Evolutionary conservation across 2,797 vertebrate species (phyloP).

Genomic region (Poeciliopsis presidionis): DNA sequence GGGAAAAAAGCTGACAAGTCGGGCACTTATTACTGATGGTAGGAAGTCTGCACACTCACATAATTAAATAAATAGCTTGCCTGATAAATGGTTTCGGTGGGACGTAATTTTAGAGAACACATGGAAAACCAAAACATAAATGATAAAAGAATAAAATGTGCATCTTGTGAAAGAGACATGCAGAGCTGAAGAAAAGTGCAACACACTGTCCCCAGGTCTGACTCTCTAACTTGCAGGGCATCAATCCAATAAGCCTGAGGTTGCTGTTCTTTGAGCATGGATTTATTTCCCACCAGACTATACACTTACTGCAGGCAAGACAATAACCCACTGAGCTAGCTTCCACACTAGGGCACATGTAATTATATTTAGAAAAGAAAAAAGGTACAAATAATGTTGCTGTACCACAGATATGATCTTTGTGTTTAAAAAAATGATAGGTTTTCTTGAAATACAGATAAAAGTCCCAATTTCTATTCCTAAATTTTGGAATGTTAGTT

Average conservation of each 20-base stretch:
- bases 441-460: no score
- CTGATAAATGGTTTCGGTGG: not conserved
- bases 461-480: not conserved
- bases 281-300: constrained; percentile 74
- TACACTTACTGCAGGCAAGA: constrained; percentile 56
- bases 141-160: not conserved
- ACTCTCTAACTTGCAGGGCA: constrained; percentile 41
- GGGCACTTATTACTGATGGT: constrained; percentile 97
- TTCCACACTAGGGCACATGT: constrained; percentile 43
- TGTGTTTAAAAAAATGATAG: not conserved
- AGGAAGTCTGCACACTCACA: constrained; percentile 38
- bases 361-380: constrained; percentile 37
- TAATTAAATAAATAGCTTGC: not conserved
- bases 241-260: constrained; percentile 72
- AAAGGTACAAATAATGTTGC: not conserved
- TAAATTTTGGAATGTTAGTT: not conserved
- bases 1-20: constrained; percentile 94
- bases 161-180: not conserved
- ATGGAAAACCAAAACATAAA: not conserved
- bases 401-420: not conserved
- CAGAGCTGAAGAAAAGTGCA: constrained; percentile 2
- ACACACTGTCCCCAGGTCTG: constrained; percentile 39
- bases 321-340: constrained; percentile 46
- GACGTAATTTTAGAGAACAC: not conserved
- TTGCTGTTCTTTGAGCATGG: constrained; percentile 62